Conservation (phyloP, 92 coral and sea anemone species). For the Siderastrea siderea region DNA sequence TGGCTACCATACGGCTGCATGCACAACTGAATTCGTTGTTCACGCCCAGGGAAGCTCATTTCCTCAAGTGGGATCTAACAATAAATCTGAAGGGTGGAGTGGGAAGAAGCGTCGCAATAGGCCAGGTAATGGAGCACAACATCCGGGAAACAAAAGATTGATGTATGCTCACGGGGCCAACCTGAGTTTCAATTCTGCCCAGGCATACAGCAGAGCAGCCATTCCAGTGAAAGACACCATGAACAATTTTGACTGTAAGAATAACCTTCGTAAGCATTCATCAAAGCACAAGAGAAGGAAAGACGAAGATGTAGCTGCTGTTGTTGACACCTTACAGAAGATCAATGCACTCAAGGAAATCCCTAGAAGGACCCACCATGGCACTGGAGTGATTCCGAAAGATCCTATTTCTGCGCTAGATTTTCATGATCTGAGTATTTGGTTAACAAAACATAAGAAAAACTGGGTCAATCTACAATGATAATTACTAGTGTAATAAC, state of each 20-base stretch:
- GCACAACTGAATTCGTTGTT: slow-evolving; percentile 57
- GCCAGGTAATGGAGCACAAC: slow-evolving; percentile 38
- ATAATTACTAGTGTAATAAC: too few species aligned
- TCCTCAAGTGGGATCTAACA: slow-evolving; percentile 47
- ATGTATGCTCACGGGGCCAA: slow-evolving; percentile 34
- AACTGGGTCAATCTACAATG: background rate
- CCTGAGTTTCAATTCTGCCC: slow-evolving; percentile 21
- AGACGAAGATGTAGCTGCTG: slow-evolving; percentile 2
- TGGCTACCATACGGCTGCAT: slow-evolving; percentile 49
- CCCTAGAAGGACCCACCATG: slow-evolving; percentile 24
- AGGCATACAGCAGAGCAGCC: slow-evolving; percentile 45
- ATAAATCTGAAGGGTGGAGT: slow-evolving; percentile 34
- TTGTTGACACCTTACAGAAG: slow-evolving; percentile 13
- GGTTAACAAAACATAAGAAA: slow-evolving; percentile 23
- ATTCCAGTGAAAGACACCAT: slow-evolving; percentile 3
- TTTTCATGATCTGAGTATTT: slow-evolving; percentile 13
- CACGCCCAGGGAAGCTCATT: slow-evolving; percentile 51
- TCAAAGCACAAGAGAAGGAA: slow-evolving; percentile 28
- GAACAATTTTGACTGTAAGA: slow-evolving; percentile 32
- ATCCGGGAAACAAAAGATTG: slow-evolving; percentile 7
- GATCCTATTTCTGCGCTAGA: slow-evolving; percentile 32
- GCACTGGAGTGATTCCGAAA: slow-evolving; percentile 22
- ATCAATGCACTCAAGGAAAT: slow-evolving; percentile 1
- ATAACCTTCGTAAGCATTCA: slow-evolving; percentile 23
- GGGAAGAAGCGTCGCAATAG: slow-evolving; percentile 37